Conservation (phyloP, 2,888 invertebrate species). For the Dascillus cervinus region DNA sequence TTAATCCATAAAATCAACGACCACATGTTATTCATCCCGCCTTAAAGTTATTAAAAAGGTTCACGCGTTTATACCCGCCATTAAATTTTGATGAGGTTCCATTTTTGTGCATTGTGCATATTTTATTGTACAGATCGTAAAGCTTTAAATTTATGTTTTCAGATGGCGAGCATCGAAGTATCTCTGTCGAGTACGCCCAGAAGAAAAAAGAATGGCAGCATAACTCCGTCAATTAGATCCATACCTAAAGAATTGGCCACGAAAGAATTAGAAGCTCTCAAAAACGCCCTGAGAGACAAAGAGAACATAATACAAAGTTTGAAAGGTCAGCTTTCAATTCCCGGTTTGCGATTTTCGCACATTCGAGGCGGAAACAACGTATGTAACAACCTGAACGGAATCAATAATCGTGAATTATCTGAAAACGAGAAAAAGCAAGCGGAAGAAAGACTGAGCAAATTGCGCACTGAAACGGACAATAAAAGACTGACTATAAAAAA, state of each 20-base stretch:
- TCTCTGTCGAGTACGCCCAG: conserved; percentile 61
- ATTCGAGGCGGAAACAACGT: conserved; percentile 26
- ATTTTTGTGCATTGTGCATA: no score
- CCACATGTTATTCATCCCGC: no score
- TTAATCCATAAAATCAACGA: no score
- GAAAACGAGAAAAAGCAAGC: conserved; percentile 52
- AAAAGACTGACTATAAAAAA: conserved; percentile 74
- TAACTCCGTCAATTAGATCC: conserved; percentile 34
- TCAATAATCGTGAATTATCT: conserved; percentile 36
- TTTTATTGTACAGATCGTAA: no score
- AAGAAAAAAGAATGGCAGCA: conserved; percentile 43
- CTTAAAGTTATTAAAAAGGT: no score
- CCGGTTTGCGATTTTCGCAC: conserved; percentile 37
- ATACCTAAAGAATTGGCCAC: conserved; percentile 41
- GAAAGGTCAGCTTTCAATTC: conserved; percentile 60
- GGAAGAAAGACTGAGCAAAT: conserved; percentile 52
- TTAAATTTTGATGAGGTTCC: no score
- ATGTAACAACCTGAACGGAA: conserved; percentile 27
- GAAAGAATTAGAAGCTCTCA: conserved; percentile 60
- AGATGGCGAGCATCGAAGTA: conserved; percentile 83
- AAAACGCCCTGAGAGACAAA: conserved; percentile 67
- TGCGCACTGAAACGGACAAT: conserved; percentile 65
- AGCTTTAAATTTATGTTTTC: no score
- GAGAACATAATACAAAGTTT: conserved; percentile 75
- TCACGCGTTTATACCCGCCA: no score